These are phyloP conservation scores for Parazoanthus atlanticus DNA, from an alignment of 92 coral and sea anemone species.

Conservation along the genomic window DNA sequence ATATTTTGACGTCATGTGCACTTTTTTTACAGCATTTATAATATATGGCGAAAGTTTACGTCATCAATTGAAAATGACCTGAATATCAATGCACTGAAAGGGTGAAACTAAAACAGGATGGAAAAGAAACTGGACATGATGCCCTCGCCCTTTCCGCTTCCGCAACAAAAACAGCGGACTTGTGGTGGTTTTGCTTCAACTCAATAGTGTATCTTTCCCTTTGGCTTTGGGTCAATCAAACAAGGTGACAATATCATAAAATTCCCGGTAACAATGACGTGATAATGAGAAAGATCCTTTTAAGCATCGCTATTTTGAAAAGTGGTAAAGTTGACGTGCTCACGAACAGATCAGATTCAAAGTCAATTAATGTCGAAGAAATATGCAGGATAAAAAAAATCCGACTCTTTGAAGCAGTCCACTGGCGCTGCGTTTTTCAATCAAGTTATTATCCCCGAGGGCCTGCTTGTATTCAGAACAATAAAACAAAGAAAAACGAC, in stretches of 20 bases:
- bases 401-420: neutral
- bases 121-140: too few species aligned
- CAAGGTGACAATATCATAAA: too few species aligned
- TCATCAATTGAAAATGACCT: neutral
- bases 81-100: neutral
- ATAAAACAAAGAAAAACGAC: neutral
- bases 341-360: neutral
- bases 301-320: too few species aligned
- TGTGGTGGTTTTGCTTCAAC: neutral
- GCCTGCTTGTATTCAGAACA: neutral
- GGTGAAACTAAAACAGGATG: neutral
- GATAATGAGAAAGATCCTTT: too few species aligned
- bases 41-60: neutral
- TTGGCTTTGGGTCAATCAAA: too few species aligned
- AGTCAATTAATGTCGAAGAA: neutral
- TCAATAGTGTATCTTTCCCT: too few species aligned
- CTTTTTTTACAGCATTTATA: too few species aligned
- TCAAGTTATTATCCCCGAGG: neutral
- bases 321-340: neutral
- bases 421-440: neutral
- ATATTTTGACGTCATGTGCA: neutral
- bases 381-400: neutral
- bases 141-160: neutral
- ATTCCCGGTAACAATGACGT: too few species aligned
- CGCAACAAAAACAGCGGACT: neutral